These are phyloP conservation scores for Drosophila ezoana DNA, from an alignment of 2,888 invertebrate genomes.

Conservation along the genomic window DNA sequence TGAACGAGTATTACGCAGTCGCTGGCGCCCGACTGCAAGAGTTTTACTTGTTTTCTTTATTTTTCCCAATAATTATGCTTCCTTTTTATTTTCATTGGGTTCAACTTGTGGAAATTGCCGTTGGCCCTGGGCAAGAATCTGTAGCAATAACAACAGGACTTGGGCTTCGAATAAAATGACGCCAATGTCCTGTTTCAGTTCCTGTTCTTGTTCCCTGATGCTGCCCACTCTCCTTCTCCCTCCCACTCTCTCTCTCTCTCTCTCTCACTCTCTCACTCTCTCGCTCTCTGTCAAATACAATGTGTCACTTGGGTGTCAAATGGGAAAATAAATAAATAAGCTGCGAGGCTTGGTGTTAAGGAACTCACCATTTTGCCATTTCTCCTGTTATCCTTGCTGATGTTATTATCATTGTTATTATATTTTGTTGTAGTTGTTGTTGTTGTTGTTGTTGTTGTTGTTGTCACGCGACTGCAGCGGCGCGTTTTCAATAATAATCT, in stretches of 20 bases:
- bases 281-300: slow-evolving; percentile 27
- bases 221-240: too few relatives aligned
- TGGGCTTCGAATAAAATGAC: slow-evolving; percentile 3
- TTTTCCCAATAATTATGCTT: neutral
- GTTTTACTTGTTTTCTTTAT: neutral
- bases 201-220: neutral
- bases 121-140: neutral
- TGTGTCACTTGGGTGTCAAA: slow-evolving; percentile 73
- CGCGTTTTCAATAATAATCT: slow-evolving; percentile 78
- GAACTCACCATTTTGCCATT: slow-evolving; percentile 37
- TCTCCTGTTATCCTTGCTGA: slow-evolving; percentile 46
- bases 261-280: too few relatives aligned
- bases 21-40: too few relatives aligned
- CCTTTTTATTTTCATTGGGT: neutral
- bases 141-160: neutral
- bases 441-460: slow-evolving; percentile 32
- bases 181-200: slow-evolving; percentile 8
- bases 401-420: slow-evolving; percentile 37
- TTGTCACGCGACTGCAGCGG: slow-evolving; percentile 52
- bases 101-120: neutral
- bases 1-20: too few relatives aligned
- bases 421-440: slow-evolving; percentile 24
- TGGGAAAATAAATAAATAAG: slow-evolving; percentile 73
- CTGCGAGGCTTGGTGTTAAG: slow-evolving; percentile 53
- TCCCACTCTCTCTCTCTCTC: too few relatives aligned